phyloP scores from a whole-genome alignment of 2,888 invertebrate species.

The Sphaerophoria rueppellii region DNA sequence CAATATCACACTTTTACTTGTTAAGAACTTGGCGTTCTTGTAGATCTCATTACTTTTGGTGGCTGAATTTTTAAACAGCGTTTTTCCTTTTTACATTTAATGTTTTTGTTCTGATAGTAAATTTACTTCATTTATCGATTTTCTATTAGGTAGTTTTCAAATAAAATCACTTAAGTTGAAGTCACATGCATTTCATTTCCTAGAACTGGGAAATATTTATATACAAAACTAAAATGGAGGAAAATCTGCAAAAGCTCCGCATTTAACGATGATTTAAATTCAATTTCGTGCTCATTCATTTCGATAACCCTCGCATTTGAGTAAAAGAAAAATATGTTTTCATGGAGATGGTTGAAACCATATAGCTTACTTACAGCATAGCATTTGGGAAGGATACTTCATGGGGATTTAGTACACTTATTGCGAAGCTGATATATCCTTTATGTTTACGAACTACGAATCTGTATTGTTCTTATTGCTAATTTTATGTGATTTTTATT shows the following conservation, averaged over 20 bases:
- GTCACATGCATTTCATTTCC: slow-evolving; percentile 6
- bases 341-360: slow-evolving; percentile 12
- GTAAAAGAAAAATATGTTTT: neutral
- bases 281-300: slow-evolving; percentile 33
- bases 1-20: too few species aligned
- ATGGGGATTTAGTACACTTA: neutral
- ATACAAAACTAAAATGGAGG: neutral
- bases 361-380: neutral
- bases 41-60: too few species aligned
- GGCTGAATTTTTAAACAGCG: too few species aligned
- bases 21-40: too few species aligned
- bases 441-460: slow-evolving; percentile 2
- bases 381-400: neutral
- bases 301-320: slow-evolving; percentile 13
- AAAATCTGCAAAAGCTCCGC: slow-evolving; percentile 23
- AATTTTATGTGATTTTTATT: slow-evolving; percentile 49
- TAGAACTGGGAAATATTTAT: neutral
- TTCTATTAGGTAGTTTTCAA: neutral
- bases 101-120: too few species aligned
- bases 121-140: too few species aligned
- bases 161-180: slow-evolving; percentile 5
- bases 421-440: neutral
- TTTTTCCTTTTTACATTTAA: too few species aligned
- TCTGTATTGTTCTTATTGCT: slow-evolving; percentile 27
- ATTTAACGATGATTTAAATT: slow-evolving; percentile 41